These are phyloP conservation scores for Siderastrea radians DNA, from an alignment of 92 coral and sea anemone genomes.

Conservation along the genomic window DNA sequence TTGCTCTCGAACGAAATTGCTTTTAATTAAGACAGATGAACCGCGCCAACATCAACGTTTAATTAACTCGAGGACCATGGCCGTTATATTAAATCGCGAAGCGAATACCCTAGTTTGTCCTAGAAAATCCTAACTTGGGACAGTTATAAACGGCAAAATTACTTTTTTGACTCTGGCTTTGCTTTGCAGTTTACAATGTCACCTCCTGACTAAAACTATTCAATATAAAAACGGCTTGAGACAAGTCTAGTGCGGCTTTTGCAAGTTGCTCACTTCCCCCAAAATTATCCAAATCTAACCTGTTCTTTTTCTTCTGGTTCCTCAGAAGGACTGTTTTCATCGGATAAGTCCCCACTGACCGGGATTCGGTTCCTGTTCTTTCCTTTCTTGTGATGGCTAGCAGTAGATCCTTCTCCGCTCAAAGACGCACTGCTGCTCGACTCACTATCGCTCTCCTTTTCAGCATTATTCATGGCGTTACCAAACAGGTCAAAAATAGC, in stretches of 20 bases:
- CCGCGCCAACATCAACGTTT: too few relatives aligned
- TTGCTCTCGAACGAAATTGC: background rate
- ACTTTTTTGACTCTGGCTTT: too few relatives aligned
- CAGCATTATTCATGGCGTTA: conserved; percentile 49
- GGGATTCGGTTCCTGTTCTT: conserved; percentile 71
- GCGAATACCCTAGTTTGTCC: too few relatives aligned
- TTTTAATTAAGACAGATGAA: background rate
- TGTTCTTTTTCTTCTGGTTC: conserved; percentile 30
- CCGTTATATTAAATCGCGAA: too few relatives aligned
- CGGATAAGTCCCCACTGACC: conserved; percentile 22
- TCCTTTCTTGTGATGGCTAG: conserved; percentile 44
- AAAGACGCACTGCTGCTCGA: conserved; percentile 25
- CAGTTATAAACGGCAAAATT: too few relatives aligned
- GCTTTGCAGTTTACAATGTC: too few relatives aligned
- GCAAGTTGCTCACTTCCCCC: background rate
- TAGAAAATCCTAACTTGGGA: too few relatives aligned
- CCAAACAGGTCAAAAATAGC: conserved; percentile 73
- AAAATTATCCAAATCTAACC: background rate
- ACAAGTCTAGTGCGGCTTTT: background rate
- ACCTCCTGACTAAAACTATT: background rate
- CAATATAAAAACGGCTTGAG: background rate
- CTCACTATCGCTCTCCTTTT: conserved; percentile 25
- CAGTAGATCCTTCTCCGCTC: conserved; percentile 57
- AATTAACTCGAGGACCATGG: too few relatives aligned
- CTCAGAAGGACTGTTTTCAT: conserved; percentile 10